Percentiles rank a stretch among this genome's conserved stretches.
Evolutionary conservation across 2,888 invertebrate species (phyloP).

Genomic region (Coelogynopora nodosa): DNA sequence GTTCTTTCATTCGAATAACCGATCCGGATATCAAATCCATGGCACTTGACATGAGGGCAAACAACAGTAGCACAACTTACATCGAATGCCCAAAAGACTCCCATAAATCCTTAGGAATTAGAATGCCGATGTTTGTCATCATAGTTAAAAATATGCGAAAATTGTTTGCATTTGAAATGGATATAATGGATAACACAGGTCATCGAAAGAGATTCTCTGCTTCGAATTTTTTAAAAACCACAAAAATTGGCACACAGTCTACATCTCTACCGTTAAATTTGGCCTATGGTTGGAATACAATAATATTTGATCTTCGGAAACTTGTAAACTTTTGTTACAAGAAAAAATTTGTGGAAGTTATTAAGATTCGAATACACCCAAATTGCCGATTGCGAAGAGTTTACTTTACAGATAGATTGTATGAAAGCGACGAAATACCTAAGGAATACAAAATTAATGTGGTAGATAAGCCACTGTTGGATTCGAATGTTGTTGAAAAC

Average conservation of each 20-base stretch:
- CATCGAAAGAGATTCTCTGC: neutral
- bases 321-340: neutral
- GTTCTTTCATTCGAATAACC: neutral
- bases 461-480: too few species aligned
- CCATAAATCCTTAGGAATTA: neutral
- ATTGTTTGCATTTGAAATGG: neutral
- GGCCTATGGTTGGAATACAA: neutral
- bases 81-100: neutral
- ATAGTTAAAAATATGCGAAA: neutral
- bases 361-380: neutral
- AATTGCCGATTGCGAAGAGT: neutral
- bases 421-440: neutral
- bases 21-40: neutral
- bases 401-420: neutral
- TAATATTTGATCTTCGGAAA: neutral
- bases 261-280: neutral
- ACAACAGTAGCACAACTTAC: neutral
- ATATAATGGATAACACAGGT: neutral
- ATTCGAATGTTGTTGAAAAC: too few species aligned
- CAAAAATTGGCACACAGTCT: neutral
- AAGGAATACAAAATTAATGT: neutral
- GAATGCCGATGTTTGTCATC: neutral
- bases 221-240: neutral
- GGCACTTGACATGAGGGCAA: neutral
- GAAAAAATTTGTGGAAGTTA: neutral